phyloP scores from a whole-genome alignment of 2,888 invertebrate species.

The Zeuzera pyrina region DNA sequence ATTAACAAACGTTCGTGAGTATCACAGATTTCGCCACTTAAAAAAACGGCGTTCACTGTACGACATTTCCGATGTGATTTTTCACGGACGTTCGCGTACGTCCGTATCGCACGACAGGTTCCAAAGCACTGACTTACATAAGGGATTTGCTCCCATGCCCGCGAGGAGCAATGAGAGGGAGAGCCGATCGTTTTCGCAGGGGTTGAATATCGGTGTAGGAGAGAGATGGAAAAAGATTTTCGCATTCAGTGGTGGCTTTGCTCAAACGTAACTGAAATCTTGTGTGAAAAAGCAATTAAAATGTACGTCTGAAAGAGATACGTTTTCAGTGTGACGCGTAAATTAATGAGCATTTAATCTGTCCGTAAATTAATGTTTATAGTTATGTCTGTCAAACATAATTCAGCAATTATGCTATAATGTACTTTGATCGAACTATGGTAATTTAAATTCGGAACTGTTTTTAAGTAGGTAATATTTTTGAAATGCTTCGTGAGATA shows the following conservation, averaged over 20 bases:
- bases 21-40: slow-evolving; percentile 27
- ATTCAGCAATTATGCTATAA: no score
- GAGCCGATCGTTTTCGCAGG: slow-evolving; percentile 39
- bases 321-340: slow-evolving; percentile 31
- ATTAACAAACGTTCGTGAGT: slow-evolving; percentile 33
- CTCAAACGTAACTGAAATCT: slow-evolving; percentile 45
- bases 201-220: slow-evolving; percentile 46
- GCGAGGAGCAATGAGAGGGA: slow-evolving; percentile 44
- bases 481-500: no score
- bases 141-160: slow-evolving; percentile 58
- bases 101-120: slow-evolving; percentile 25
- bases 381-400: no score
- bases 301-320: slow-evolving; percentile 52
- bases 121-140: slow-evolving; percentile 67
- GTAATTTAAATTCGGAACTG: no score
- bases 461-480: no score
- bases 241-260: slow-evolving; percentile 39
- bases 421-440: no score
- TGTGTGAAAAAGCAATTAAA: slow-evolving; percentile 68
- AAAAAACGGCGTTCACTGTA: slow-evolving; percentile 5
- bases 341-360: slow-evolving; percentile 37
- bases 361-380: slow-evolving; percentile 28
- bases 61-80: slow-evolving; percentile 39
- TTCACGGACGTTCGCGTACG: slow-evolving; percentile 28
- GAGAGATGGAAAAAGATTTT: slow-evolving; percentile 53